Evolutionary conservation across 1,140 invertebrate species (phyloP).

Genomic region (Gonioctena quinquepunctata): DNA sequence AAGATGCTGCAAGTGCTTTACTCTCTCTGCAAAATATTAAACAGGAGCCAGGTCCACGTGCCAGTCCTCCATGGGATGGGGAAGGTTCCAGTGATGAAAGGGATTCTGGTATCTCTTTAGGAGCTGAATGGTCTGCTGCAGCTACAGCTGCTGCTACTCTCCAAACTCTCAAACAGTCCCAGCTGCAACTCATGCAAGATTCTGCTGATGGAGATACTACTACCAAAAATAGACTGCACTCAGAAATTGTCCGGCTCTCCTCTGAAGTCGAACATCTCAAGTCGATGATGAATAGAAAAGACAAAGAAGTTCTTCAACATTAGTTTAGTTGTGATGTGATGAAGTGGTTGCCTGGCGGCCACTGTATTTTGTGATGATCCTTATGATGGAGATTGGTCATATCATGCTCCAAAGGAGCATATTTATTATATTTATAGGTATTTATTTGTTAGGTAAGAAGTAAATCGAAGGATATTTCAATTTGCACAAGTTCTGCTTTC

Average conservation of each 20-base stretch:
- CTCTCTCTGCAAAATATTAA: conserved; percentile 80
- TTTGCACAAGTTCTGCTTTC: conserved; percentile 40
- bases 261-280: conserved; percentile 91
- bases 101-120: conserved; percentile 85
- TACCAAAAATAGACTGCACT: conserved; percentile 76
- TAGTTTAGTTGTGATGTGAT: conserved; percentile 25
- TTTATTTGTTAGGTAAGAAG: conserved; percentile 48
- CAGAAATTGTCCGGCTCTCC: conserved; percentile 83
- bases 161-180: conserved; percentile 56
- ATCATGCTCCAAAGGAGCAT: conserved; percentile 41
- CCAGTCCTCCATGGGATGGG: conserved; percentile 79
- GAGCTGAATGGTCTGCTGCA: conserved; percentile 66
- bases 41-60: conserved; percentile 75
- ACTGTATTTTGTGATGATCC: conserved; percentile 40
- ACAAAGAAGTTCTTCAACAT: conserved; percentile 37
- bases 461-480: conserved; percentile 24
- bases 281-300: conserved; percentile 59
- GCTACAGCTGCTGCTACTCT: conserved; percentile 48
- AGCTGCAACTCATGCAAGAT: conserved; percentile 55
- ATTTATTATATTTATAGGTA: conserved; percentile 54
- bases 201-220: conserved; percentile 59
- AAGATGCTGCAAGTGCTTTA: conserved; percentile 79
- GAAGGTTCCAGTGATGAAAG: conserved; percentile 86
- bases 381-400: conserved; percentile 32
- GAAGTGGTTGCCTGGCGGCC: conserved; percentile 14